A percentile compares a stretch with the other conserved stretches of the same genome.
phyloP scores from a whole-genome alignment of 2,797 vertebrate genomes.

The Mus minutoides region DNA sequence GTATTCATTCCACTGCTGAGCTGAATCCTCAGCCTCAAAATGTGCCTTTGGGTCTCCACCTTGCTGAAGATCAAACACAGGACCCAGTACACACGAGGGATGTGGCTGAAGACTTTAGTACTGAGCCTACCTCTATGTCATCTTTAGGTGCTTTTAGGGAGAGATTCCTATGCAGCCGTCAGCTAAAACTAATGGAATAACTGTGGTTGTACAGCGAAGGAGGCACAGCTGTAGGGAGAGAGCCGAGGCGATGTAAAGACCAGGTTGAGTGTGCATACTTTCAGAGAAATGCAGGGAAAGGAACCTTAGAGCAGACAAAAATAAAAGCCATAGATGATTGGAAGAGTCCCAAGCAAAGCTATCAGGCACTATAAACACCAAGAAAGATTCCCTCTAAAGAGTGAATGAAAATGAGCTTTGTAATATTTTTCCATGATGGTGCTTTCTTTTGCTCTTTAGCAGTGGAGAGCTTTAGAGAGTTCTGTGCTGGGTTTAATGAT shows the following conservation, averaged over 20 bases:
- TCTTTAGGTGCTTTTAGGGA: background rate
- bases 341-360: background rate
- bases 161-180: background rate
- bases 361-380: background rate
- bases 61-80: background rate
- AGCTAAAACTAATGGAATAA: background rate
- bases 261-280: background rate
- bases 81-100: background rate
- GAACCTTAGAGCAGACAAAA: background rate
- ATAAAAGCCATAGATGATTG: background rate
- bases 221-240: background rate
- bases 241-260: background rate
- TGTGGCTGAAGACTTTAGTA: background rate
- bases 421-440: background rate
- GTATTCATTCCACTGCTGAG: background rate
- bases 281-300: background rate
- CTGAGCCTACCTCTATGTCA: background rate
- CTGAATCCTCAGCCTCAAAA: background rate
- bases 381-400: background rate
- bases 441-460: constrained; percentile 30
- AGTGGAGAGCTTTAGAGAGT: background rate
- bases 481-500: background rate
- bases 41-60: background rate
- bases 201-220: background rate
- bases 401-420: background rate